phyloP scores from a whole-genome alignment of 2,797 vertebrate genomes.

The Periophthalmus magnuspinnatus region DNA sequence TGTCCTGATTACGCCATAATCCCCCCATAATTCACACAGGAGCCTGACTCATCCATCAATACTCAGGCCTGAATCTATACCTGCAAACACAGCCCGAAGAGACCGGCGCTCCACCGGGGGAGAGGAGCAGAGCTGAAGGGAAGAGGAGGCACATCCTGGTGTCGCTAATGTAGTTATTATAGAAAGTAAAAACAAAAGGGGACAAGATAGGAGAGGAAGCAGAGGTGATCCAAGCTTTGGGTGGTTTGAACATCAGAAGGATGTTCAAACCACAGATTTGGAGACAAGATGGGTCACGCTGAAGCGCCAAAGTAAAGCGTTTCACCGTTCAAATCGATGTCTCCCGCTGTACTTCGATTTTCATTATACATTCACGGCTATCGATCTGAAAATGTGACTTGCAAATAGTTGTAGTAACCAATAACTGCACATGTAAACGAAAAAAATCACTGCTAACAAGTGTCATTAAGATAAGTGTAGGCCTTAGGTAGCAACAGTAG shows the following conservation, averaged over 20 bases:
- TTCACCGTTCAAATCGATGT: background rate
- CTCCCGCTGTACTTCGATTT: background rate
- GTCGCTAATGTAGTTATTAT: constrained; percentile 3
- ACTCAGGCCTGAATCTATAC: constrained; percentile 49
- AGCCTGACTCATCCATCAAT: constrained; percentile 58
- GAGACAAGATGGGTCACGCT: background rate
- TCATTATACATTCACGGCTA: background rate
- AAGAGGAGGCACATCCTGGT: background rate
- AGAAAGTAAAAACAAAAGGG: background rate
- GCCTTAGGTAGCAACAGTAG: constrained; percentile 25
- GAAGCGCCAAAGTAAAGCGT: background rate
- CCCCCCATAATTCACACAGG: constrained; percentile 58
- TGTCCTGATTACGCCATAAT: constrained; percentile 67
- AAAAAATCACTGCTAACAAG: constrained; percentile 10
- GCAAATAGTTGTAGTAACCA: background rate
- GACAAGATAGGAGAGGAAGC: background rate
- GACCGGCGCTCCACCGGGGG: background rate
- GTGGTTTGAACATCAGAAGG: background rate
- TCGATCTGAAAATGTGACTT: background rate
- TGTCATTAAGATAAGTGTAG: constrained; percentile 39
- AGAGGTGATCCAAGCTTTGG: background rate
- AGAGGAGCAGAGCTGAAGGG: background rate
- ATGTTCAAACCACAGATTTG: background rate
- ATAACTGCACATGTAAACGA: background rate
- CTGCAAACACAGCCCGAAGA: constrained; percentile 32